Evolutionary conservation across 2,113 vertebrate species (phyloP), one percentile per base, ranked within the genome.

Genomic region (Dicentrarchus labrax): DNA sequence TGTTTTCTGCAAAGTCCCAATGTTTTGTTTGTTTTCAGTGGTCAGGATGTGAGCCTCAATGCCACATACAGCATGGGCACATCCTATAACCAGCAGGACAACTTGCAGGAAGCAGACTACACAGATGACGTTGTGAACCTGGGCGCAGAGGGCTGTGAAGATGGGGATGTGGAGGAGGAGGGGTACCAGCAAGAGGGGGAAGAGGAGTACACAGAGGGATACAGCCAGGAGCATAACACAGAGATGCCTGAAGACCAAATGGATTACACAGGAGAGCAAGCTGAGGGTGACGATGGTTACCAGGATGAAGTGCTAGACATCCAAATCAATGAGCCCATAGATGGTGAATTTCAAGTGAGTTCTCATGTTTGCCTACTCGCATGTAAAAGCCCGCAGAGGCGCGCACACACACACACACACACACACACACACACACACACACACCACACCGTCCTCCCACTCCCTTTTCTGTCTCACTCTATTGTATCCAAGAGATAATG

Each of bases 321-420:
- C 78, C 96, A 98, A 95, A 97, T 99, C 96, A 97, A 96, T 93
- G 98, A 99, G 83, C 97, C 98, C 43, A 80, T 99, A 74, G 98
- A 99, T 80, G 91, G 95, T 57, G 98, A 99, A 90, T 99, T 99
- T 96, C 96, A 97, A 95, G 98, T 99, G 95, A 98, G 97, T 94
- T 78, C 77, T 88, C 78, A 86, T 74, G 48, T 86, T 80, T 72
- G 66, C 80, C 71, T 69, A 47, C 61, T 79, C 54, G 1, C 45
- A 62, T 50, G 21, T 86, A 67, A 75, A 84, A 57, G 30, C 61
- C 15, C 11, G 5, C 24, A 1, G 7, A 30, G 47, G 4, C 56
- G 30, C 69, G 39, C 38, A 48, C 73, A 71, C 45, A 65, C 5
- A 16, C 43, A 62, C 59, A 54, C 72, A 54, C 4, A 17, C 57